phyloP scores from a whole-genome alignment of 2,888 invertebrate species.

The Andricus curvator region DNA sequence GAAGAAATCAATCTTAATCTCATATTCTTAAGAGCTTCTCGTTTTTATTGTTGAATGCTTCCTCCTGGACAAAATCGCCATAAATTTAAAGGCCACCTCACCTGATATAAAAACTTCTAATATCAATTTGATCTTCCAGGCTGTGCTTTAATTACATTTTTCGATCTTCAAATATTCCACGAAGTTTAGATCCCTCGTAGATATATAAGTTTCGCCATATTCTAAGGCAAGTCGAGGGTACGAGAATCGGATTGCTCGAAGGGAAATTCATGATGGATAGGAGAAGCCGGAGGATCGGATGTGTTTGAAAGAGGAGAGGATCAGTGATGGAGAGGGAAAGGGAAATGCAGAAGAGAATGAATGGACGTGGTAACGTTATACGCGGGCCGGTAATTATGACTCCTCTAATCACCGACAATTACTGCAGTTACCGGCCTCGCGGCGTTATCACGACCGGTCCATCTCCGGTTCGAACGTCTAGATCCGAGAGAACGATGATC shows the following conservation, averaged over 20 bases:
- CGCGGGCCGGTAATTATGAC: constrained; percentile 73
- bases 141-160: constrained; percentile 22
- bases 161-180: constrained; percentile 28
- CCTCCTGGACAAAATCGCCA: constrained; percentile 2
- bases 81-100: constrained; percentile 4
- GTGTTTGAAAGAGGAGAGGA: constrained; percentile 24
- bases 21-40: not conserved
- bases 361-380: constrained; percentile 70
- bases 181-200: constrained; percentile 24
- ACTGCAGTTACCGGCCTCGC: constrained; percentile 74
- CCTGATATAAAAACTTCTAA: constrained; percentile 5
- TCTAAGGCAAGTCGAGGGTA: constrained; percentile 12
- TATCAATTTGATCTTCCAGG: constrained; percentile 24
- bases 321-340: constrained; percentile 12
- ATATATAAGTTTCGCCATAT: constrained; percentile 20
- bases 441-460: constrained; percentile 73
- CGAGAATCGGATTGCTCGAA: constrained; percentile 31
- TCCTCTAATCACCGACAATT: constrained; percentile 76
- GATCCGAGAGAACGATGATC: constrained; percentile 40
- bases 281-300: constrained; percentile 10
- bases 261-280: constrained; percentile 23
- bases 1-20: not conserved
- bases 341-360: constrained; percentile 61
- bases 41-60: not conserved
- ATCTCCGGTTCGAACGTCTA: constrained; percentile 61